Base-by-base conservation (phyloP, 37 sponge, comb jelly and placozoan genomes). In the Halisarca cf. caerulea region DNA sequence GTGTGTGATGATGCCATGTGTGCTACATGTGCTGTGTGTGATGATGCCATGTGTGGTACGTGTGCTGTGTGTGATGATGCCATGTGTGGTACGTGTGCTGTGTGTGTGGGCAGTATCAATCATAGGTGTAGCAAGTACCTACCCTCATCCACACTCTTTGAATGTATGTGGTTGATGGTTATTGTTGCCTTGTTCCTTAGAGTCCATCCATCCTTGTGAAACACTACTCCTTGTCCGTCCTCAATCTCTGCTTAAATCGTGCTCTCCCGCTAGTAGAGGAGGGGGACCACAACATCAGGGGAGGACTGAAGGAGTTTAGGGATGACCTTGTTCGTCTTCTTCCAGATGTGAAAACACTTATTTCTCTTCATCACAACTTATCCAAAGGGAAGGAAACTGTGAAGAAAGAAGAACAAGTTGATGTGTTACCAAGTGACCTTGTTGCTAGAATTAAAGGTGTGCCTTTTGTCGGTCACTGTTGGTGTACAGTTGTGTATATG, bases 341-440 rank as follows among this genome's bases (percentile, higher is more conserved):
- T 18, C 94, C 94, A 0, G 94, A 93, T 45, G 41, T 93, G 0
- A 84, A 84, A 80, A 93, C 94, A 5, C 21, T 93, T 2, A 84
- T 93, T 3, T 38, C 88, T 55, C 85, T 90, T 27, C 33, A 80
- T 18, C 88, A 93, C 80, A 58, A 59, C 25, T 66, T 89, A 14
- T 15, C 41, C 9, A 47, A 23, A 5, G 51, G 55, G 40, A 54
- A n/a, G 1, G 57, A 3, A 69, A 21, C 33, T 20, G 24, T n/a
- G 36, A n/a, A 33, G 42, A 23, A 38, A 9, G 40, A 32, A 30
- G 43, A n/a, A 62, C 18, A 7, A 62, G 6, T 30, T 5, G 64
- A 28, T 6, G 9, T 7, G 15, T 30, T 62, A 6, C n/a, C 64
- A n/a, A n/a, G 30, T 30, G 64, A 62, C 6, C 64, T 62, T 6